These are phyloP conservation scores for Hypercompe scribonia DNA, from an alignment of 2,888 invertebrate genomes.

Conservation along the genomic window DNA sequence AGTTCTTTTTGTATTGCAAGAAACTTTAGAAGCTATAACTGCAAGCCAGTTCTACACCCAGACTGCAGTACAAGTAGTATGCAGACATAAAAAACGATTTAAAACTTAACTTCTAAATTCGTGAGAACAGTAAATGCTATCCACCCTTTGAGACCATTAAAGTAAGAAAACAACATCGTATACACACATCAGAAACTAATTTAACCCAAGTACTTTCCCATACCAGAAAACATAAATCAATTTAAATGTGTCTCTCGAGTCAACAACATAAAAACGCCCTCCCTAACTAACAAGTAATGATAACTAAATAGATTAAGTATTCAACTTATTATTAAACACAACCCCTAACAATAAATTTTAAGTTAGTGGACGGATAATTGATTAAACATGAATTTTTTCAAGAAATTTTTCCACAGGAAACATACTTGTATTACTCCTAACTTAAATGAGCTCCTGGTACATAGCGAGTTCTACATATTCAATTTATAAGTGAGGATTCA, in stretches of 20 bases:
- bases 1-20: background rate
- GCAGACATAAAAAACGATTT: no score
- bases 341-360: constrained; percentile 30
- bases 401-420: background rate
- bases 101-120: background rate
- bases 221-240: constrained; percentile 20
- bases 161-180: background rate
- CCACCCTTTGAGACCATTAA: constrained; percentile 3
- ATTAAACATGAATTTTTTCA: background rate
- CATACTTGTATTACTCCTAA: background rate
- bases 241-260: constrained; percentile 18
- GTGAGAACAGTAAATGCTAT: constrained; percentile 4
- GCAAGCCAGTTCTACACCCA: background rate
- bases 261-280: constrained; percentile 12
- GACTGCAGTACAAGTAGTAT: background rate
- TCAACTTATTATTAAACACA: constrained; percentile 25
- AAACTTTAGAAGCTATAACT: background rate
- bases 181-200: constrained; percentile 9
- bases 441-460: constrained; percentile 3
- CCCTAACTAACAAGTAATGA: constrained; percentile 4
- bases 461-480: background rate
- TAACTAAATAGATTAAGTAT: constrained; percentile 24
- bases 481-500: no score
- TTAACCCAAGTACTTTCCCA: constrained; percentile 16
- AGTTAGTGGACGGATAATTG: constrained; percentile 28